A percentile compares a stretch with the other conserved stretches of the same genome.
phyloP scores from a whole-genome alignment of 1,140 invertebrate genomes.

The Drosophila teissieri region DNA sequence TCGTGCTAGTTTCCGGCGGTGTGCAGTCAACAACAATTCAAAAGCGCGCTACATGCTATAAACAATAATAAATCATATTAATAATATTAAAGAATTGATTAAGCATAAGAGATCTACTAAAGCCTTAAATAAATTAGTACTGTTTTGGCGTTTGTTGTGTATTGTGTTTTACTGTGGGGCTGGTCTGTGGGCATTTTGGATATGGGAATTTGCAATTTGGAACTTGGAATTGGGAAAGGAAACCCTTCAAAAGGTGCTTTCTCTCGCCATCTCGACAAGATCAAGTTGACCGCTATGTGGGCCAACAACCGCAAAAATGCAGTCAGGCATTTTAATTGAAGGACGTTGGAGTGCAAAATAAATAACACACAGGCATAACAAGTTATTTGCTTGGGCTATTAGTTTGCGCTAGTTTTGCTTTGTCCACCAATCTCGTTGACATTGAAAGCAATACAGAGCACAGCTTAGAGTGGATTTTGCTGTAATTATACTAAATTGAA shows the following conservation, averaged over 20 bases:
- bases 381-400: constrained; percentile 25
- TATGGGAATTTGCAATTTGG: neutral
- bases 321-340: constrained; percentile 66
- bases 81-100: neutral
- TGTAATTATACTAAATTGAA: constrained; percentile 1
- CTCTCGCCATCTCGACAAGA: neutral
- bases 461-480: neutral
- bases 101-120: constrained; percentile 20
- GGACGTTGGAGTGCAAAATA: constrained; percentile 50
- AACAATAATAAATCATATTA: constrained; percentile 9
- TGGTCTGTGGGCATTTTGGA: neutral
- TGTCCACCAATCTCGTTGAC: constrained; percentile 37
- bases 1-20: constrained; percentile 47
- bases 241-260: constrained; percentile 9
- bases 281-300: constrained; percentile 26
- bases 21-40: constrained; percentile 70
- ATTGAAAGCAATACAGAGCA: constrained; percentile 31
- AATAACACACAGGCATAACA: constrained; percentile 18
- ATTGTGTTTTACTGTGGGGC: constrained; percentile 12
- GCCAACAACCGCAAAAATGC: constrained; percentile 44
- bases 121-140: constrained; percentile 42
- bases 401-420: constrained; percentile 44
- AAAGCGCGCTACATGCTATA: constrained; percentile 58
- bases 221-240: neutral
- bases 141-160: constrained; percentile 13